Evolutionary conservation across 2,797 vertebrate genomes (phyloP), one percentile per base, ranked within the genome.

Genomic region (Harpagifer antarcticus): DNA sequence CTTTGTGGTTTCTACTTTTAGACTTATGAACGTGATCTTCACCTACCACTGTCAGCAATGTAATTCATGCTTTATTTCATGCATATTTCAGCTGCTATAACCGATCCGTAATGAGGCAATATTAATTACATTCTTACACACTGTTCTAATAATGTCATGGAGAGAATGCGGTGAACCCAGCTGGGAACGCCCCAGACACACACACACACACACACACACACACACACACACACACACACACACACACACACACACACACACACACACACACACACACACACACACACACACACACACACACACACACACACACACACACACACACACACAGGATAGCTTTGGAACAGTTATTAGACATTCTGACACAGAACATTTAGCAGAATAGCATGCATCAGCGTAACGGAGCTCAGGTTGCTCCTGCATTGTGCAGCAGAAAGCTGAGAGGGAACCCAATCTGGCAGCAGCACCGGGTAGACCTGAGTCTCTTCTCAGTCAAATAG

Each of bases 391-490:
- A 88, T 92, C 89, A 90, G 89, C 77, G 86, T 90, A 91, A 84
- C 86, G 59, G 77, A 85, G 89, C 87, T 95, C 93, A 59, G 76
- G 92, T 95, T 90, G 84, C 92, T 85, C 65, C 19, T 83, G 87
- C 89, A 93, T 95, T 94, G 93, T 94, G 67, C 86, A 76, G 82
- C 89, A 68, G 95, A 93, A 95, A 96, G 86, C 82, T 83, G 94
- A 95, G 94, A 95, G 85, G 94, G 81, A 95, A 95, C 92, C 89
- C 70, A 89, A 95, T 89, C 92, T 90, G 83, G 82, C 86, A 79
- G 75, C 85, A 68, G 86, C 33, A 81, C 79, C 82, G 67, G 78
- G 78, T 61, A 76, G 84, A 79, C 74, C 79, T 84, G 68, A 83
- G 76, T 75, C 86, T 81, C 59, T 85, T 88, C 85, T 91, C 77